These are phyloP conservation scores for Chitala chitala DNA, from an alignment of 2,113 vertebrate species.

Conservation along the genomic window DNA sequence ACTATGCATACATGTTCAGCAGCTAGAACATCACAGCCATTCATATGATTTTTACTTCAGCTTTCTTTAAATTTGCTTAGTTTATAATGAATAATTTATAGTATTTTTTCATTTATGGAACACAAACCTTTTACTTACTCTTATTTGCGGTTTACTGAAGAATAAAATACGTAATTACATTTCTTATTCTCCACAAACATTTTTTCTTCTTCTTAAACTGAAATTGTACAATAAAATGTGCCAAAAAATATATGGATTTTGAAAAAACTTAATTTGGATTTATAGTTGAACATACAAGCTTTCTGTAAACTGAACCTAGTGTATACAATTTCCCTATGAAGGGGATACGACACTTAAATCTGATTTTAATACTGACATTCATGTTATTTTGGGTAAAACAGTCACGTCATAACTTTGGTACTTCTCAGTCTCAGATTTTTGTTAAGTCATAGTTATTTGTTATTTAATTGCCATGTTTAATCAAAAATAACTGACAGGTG, in stretches of 20 bases:
- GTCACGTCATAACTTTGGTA: no score
- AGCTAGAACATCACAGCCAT: slow-evolving; percentile 58
- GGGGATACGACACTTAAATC: no score
- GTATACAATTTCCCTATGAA: no score
- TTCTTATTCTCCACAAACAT: slow-evolving; percentile 39
- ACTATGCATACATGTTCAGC: slow-evolving; percentile 69
- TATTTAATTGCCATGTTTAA: not conserved
- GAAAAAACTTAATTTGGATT: no score
- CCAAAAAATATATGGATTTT: slow-evolving; percentile 42
- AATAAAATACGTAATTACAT: not conserved
- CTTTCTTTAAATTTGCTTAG: slow-evolving; percentile 1
- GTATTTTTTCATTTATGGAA: no score
- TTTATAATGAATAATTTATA: not conserved
- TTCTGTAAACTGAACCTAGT: no score
- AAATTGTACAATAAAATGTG: slow-evolving; percentile 33
- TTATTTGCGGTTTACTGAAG: not conserved
- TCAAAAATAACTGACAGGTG: not conserved
- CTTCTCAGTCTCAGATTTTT: no score
- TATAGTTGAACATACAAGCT: slow-evolving; percentile 26
- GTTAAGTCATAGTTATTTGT: no score
- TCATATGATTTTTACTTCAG: slow-evolving; percentile 47
- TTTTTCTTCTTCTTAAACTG: slow-evolving; percentile 33
- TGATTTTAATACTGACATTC: no score
- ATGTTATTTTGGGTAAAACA: no score
- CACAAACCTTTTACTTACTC: not conserved